phyloP scores from a whole-genome alignment of 2,797 vertebrate genomes.

The Muraenolepis orangiensis region DNA sequence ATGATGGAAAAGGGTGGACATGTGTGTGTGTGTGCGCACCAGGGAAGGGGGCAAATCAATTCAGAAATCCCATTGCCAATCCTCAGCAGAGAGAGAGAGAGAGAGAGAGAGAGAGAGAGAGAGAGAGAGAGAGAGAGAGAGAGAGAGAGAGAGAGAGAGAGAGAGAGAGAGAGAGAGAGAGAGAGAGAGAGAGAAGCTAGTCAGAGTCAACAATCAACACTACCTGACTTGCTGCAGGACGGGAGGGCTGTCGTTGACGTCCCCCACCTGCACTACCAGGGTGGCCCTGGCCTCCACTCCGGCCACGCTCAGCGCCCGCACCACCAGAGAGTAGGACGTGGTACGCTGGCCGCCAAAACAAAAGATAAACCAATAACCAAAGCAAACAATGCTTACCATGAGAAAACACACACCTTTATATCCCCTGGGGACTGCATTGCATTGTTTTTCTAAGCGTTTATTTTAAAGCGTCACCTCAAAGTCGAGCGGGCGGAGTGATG shows the following conservation, averaged over 20 bases:
- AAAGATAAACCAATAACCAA: background rate
- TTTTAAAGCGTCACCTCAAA: slow-evolving; percentile 73
- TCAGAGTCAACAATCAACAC: background rate
- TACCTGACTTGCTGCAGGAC: slow-evolving; percentile 83
- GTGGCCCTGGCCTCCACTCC: slow-evolving; percentile 81
- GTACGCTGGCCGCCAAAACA: slow-evolving; percentile 46
- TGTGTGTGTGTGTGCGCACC: no score
- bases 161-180: no score
- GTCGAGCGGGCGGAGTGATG: slow-evolving; percentile 83
- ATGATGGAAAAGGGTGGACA: no score
- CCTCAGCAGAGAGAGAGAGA: no score
- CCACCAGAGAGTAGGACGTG: slow-evolving; percentile 73
- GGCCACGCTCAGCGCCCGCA: slow-evolving; percentile 90
- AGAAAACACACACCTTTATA: background rate
- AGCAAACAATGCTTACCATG: slow-evolving; percentile 5
- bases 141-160: no score
- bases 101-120: no score
- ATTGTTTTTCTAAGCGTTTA: background rate
- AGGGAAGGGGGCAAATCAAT: no score
- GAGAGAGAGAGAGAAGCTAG: no score
- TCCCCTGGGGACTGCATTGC: no score
- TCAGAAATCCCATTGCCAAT: no score
- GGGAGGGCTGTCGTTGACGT: slow-evolving; percentile 89
- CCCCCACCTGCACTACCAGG: slow-evolving; percentile 82
- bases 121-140: no score